Evolutionary conservation across 2,888 invertebrate genomes (phyloP).

Genomic region (Drosophila multiciliata): DNA sequence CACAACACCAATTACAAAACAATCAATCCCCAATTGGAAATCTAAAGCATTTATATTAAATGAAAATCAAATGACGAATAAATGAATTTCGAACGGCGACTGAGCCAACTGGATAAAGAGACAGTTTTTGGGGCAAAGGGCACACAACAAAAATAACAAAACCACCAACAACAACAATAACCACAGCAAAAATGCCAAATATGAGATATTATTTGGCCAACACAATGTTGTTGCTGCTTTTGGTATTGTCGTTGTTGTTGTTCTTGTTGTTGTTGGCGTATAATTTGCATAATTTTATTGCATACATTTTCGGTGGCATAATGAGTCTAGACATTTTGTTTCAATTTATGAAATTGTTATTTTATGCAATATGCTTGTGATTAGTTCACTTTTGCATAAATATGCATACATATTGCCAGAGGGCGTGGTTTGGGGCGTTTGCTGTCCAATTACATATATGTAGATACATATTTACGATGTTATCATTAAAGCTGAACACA

Average conservation of each 20-base stretch:
- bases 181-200: slow-evolving; percentile 24
- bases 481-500: slow-evolving; percentile 35
- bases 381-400: slow-evolving; percentile 72
- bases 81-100: slow-evolving; percentile 38
- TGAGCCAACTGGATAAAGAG: slow-evolving; percentile 28
- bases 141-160: slow-evolving; percentile 17
- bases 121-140: slow-evolving; percentile 20
- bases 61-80: slow-evolving; percentile 36
- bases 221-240: slow-evolving; percentile 30
- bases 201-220: slow-evolving; percentile 32
- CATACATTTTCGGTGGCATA: slow-evolving; percentile 64
- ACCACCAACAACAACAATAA: neutral
- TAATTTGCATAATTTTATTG: slow-evolving; percentile 77
- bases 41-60: slow-evolving; percentile 17
- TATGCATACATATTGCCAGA: slow-evolving; percentile 43
- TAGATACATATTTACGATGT: slow-evolving; percentile 19
- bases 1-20: slow-evolving; percentile 3
- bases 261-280: slow-evolving; percentile 5
- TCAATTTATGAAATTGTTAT: slow-evolving; percentile 74
- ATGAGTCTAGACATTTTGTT: slow-evolving; percentile 78
- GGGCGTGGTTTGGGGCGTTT: neutral
- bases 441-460: neutral
- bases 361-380: slow-evolving; percentile 79
- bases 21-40: slow-evolving; percentile 9
- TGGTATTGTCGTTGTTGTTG: slow-evolving; percentile 11